Percentiles rank a stretch among this genome's conserved stretches.
phyloP scores from a whole-genome alignment of 2,888 invertebrate genomes.

The Monopis laevigella region DNA sequence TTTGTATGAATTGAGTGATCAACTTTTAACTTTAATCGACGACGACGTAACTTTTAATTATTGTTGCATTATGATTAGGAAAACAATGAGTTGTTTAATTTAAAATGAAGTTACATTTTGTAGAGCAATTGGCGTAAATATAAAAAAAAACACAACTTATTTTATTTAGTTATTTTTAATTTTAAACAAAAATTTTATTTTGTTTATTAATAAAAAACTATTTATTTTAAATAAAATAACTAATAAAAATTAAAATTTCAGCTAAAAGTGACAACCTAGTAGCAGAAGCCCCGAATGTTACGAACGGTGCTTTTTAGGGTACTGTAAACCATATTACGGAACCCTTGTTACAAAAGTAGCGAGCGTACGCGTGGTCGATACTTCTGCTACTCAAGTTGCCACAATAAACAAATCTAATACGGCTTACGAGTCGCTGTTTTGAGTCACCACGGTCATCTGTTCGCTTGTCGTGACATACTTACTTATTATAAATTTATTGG shows the following conservation, averaged over 20 bases:
- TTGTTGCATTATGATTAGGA: too few relatives aligned
- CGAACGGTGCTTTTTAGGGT: conserved; percentile 42
- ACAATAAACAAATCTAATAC: conserved; percentile 46
- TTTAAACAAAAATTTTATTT: background rate
- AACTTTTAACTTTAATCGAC: too few relatives aligned
- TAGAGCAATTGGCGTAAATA: too few relatives aligned
- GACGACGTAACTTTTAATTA: too few relatives aligned
- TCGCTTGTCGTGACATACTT: conserved; percentile 39
- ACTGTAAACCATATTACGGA: background rate
- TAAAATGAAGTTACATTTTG: too few relatives aligned
- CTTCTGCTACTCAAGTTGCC: conserved; percentile 58
- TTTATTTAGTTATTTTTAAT: too few relatives aligned
- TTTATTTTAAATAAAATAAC: background rate
- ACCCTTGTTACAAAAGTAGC: conserved; percentile 32
- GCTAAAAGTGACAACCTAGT: conserved; percentile 52
- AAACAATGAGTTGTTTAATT: too few relatives aligned
- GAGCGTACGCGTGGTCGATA: conserved; percentile 39
- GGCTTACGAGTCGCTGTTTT: conserved; percentile 63
- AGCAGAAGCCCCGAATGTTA: conserved; percentile 50
- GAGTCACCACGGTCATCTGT: conserved; percentile 58
- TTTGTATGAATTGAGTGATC: too few relatives aligned
- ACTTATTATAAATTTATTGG: too few relatives aligned
- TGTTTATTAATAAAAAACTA: background rate
- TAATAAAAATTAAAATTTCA: conserved; percentile 10
- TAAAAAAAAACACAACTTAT: too few relatives aligned